Percentiles rank a stretch among this genome's conserved stretches.
Evolutionary conservation across 2,888 invertebrate genomes (phyloP).

Genomic region (Chromoteleia sp.): DNA sequence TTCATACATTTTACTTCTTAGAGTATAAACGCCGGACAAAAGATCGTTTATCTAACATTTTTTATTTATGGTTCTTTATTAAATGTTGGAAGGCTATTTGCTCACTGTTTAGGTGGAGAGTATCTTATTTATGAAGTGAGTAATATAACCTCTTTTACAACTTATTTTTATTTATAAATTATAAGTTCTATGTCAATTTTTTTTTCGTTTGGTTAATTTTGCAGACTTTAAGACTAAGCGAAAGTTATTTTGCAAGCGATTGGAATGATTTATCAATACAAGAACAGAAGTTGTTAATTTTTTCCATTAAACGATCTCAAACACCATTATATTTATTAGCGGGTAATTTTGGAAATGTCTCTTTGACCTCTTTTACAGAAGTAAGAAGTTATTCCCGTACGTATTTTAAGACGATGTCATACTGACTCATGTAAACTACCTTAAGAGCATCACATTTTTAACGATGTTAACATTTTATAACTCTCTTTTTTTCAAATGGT

Average conservation of each 20-base stretch:
- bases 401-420: too few relatives aligned
- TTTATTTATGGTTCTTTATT: conserved; percentile 32
- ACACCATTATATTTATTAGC: conserved; percentile 17
- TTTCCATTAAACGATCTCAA: conserved; percentile 24
- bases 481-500: too few relatives aligned
- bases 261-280: conserved; percentile 28
- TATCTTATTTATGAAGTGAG: conserved; percentile 23
- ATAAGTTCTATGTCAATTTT: too few relatives aligned
- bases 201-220: background rate
- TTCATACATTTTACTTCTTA: background rate
- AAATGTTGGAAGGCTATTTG: conserved; percentile 26
- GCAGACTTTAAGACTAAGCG: conserved; percentile 21
- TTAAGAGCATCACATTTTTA: too few relatives aligned
- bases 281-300: conserved; percentile 24
- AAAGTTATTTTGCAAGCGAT: conserved; percentile 25
- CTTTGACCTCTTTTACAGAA: conserved; percentile 21
- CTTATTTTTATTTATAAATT: too few relatives aligned
- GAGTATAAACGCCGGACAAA: conserved; percentile 24
- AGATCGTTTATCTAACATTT: conserved; percentile 9
- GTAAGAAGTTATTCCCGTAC: too few relatives aligned
- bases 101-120: conserved; percentile 38
- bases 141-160: background rate
- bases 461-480: too few relatives aligned
- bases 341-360: conserved; percentile 30
- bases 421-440: too few relatives aligned